phyloP scores from a whole-genome alignment of 2,888 invertebrate genomes.

The Linnaemya vulpina region DNA sequence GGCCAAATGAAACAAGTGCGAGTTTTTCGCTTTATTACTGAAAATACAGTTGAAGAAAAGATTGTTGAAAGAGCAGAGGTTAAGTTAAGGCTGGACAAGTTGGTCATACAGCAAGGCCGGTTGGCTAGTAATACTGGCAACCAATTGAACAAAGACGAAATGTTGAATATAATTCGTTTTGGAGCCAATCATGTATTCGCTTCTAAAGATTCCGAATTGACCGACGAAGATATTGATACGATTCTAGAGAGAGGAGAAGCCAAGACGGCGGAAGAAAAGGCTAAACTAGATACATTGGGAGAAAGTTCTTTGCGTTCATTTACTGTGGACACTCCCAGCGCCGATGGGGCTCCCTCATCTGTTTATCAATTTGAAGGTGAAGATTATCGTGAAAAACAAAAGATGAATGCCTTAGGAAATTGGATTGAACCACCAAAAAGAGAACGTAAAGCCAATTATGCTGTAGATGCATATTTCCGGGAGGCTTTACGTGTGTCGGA shows the following conservation, averaged over 20 bases:
- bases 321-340: slow-evolving; percentile 90
- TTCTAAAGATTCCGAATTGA: slow-evolving; percentile 97
- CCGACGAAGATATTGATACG: slow-evolving; percentile 98
- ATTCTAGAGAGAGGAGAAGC: slow-evolving; percentile 95
- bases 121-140: slow-evolving; percentile 93
- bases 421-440: slow-evolving; percentile 99
- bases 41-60: slow-evolving; percentile 99
- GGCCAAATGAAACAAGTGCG: slow-evolving; percentile 98
- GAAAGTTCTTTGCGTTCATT: slow-evolving; percentile 96
- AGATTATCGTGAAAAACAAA: slow-evolving; percentile 97
- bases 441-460: slow-evolving; percentile 99
- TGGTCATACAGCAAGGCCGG: slow-evolving; percentile 99
- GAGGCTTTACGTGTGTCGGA: slow-evolving; percentile 97
- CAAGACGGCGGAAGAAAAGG: slow-evolving; percentile 95
- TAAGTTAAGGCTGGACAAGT: slow-evolving; percentile 96
- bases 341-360: slow-evolving; percentile 87
- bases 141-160: slow-evolving; percentile 98
- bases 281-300: slow-evolving; percentile 93
- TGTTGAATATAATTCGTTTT: slow-evolving; percentile 99
- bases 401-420: slow-evolving; percentile 92
- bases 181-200: slow-evolving; percentile 99
- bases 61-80: slow-evolving; percentile 99
- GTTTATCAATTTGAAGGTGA: slow-evolving; percentile 99
- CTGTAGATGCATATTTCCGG: slow-evolving; percentile 98
- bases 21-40: slow-evolving; percentile 97